Base-by-base conservation (phyloP, 1,140 invertebrate genomes). In the Drosophila pruinosa region DNA sequence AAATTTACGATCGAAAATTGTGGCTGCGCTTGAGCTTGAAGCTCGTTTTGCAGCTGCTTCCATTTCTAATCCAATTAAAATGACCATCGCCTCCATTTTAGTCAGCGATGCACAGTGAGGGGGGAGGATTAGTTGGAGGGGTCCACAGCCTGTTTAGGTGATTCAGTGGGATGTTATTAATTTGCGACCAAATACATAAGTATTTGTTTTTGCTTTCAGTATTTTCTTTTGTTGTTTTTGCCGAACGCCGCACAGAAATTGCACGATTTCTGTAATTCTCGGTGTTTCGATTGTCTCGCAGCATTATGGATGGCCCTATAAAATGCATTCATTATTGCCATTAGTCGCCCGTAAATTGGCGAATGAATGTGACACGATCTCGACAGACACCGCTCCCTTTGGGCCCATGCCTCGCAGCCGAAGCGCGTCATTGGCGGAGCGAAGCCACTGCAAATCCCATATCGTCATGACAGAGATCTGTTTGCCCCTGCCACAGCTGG, bases 321-420 rank as follows among this genome's bases (percentile, higher is more conserved):
- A 90, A 90, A 78, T 90, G 71, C 78, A 74, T 86, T 89, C 78
- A 65, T 90, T 89, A 90, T 90, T 78, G 89, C 81, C 72, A 89
- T 89, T 89, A 90, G 78, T 73, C 72, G 78, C 39, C 72, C 89
- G 73, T 90, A 90, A 90, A 90, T 80, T 90, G 63, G 68, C 67
- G 65, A 90, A 90, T 75, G 70, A 81, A 90, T 90, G 81, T 78
- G 75, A 67, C 63, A 53, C 59, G 41, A 54, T 75, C 47, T 56
- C 53, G 54, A 36, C 31, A 31, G n/a, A 19, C 21, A 45, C 21
- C 43, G 43, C 21, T 47, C 43, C 19, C 14, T 43, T 21, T 12
- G 12, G 4, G 15, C 57, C 47, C 73, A 53, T 43, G 63, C 28
- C 57, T 31, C 79, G 54, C 41, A 62, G 69, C 75, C 59, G 58